phyloP scores from a whole-genome alignment of 2,113 vertebrate species.

The Platysternon megacephalum region DNA sequence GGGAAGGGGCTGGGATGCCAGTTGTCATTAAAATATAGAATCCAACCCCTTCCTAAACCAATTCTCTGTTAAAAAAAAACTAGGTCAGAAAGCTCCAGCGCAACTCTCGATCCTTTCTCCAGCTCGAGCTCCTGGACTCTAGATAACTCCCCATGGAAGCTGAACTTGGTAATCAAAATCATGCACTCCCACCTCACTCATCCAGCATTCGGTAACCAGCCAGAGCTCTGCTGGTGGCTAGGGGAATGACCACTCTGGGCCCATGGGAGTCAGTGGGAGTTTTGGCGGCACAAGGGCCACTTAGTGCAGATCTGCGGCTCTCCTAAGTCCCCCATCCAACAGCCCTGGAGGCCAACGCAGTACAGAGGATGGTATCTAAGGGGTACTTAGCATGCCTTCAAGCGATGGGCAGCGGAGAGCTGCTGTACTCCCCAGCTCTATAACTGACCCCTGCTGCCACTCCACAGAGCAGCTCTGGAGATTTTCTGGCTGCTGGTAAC shows the following conservation, averaged over 20 bases:
- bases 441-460: neutral
- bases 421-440: neutral
- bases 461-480: neutral
- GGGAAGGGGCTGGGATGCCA: neutral
- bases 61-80: neutral
- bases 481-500: neutral
- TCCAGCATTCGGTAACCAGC: neutral
- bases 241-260: neutral
- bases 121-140: neutral
- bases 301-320: slow-evolving; percentile 31
- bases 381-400: slow-evolving; percentile 41
- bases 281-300: slow-evolving; percentile 30
- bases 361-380: neutral
- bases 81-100: neutral
- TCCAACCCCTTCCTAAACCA: neutral
- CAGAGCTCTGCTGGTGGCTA: neutral
- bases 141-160: neutral
- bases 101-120: neutral
- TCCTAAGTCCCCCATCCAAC: slow-evolving; percentile 48
- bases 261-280: slow-evolving; percentile 37
- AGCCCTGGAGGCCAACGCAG: neutral
- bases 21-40: neutral
- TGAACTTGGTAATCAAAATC: neutral
- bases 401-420: slow-evolving; percentile 10
- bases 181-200: neutral